phyloP scores from a whole-genome alignment of 2,888 invertebrate genomes.

The Amblyjoppa proteus region DNA sequence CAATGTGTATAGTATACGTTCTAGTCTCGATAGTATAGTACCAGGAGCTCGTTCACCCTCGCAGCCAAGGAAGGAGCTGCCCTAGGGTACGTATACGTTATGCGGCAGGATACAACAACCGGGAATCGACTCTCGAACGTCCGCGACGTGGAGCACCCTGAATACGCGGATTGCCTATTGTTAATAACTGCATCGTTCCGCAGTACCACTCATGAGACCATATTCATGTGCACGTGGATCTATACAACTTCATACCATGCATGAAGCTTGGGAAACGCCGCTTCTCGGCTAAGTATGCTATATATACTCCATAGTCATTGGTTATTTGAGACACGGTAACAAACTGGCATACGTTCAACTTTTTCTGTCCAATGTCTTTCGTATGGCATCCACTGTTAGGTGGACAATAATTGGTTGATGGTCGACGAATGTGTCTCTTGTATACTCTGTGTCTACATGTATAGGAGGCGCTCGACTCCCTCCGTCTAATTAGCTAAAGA shows the following conservation, averaged over 20 bases:
- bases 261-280: conserved; percentile 20
- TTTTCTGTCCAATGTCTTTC: neutral
- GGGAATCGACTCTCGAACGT: conserved; percentile 76
- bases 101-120: conserved; percentile 66
- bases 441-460: neutral
- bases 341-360: neutral
- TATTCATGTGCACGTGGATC: conserved; percentile 16
- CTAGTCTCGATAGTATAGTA: conserved; percentile 22
- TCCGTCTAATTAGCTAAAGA: conserved; percentile 74
- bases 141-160: conserved; percentile 70
- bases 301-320: neutral
- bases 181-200: conserved; percentile 69
- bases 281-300: conserved; percentile 16
- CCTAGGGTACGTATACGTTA: conserved; percentile 64
- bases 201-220: conserved; percentile 62
- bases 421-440: neutral
- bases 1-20: conserved; percentile 7
- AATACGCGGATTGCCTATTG: conserved; percentile 80
- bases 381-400: conserved; percentile 24
- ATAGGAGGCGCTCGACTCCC: neutral
- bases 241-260: neutral
- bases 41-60: neutral
- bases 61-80: conserved; percentile 1
- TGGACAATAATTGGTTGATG: neutral
- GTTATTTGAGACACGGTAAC: neutral